Percentiles rank a stretch among this genome's conserved stretches.
Conservation (phyloP, 2,113 vertebrate genomes). For the Bubo blakistoni region DNA sequence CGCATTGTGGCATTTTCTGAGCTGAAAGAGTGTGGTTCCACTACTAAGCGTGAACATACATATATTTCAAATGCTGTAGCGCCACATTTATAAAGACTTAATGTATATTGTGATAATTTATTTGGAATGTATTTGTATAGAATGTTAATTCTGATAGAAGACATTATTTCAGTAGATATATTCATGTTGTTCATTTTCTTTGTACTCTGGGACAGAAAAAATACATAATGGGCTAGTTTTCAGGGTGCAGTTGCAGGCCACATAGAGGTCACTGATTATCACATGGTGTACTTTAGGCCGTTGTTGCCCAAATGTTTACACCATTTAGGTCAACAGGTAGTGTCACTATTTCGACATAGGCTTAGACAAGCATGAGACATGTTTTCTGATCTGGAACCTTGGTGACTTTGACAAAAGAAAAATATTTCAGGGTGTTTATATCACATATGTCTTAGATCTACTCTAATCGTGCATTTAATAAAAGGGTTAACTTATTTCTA, state of each 20-base stretch:
- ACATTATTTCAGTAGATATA: background rate
- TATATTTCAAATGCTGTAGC: background rate
- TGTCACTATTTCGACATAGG: background rate
- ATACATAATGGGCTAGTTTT: background rate
- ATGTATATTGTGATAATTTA: background rate
- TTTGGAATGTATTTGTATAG: background rate
- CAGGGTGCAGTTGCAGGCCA: background rate
- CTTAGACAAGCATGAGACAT: background rate
- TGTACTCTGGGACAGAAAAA: background rate
- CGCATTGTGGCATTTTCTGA: background rate
- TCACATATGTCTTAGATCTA: background rate
- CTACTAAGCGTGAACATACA: background rate
- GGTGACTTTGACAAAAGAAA: background rate
- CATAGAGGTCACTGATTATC: background rate
- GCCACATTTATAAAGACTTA: background rate
- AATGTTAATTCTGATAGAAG: background rate
- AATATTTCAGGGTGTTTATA: background rate
- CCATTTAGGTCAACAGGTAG: background rate
- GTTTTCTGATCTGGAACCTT: background rate
- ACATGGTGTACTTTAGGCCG: background rate
- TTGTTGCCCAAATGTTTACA: background rate
- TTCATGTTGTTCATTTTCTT: background rate
- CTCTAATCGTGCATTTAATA: background rate
- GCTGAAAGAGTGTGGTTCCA: background rate
- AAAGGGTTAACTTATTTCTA: constrained; percentile 38